Base-by-base conservation (phyloP, 2,888 invertebrate genomes). In the Panzeria rudis region DNA sequence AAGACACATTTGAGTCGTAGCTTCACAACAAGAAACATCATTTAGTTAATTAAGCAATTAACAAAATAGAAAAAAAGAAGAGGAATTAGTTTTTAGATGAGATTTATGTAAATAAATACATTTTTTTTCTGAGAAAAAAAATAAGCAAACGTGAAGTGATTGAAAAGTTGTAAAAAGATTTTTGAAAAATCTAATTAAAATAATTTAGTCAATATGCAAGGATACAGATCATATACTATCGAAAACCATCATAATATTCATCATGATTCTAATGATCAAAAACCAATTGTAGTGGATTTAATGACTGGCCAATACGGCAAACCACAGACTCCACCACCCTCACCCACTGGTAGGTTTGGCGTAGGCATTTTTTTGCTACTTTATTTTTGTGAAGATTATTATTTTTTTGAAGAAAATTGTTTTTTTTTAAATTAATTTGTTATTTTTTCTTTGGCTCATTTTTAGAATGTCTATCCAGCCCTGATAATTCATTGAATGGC, bases 251-350 rank as follows among this genome's bases (percentile, higher is more conserved):
- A 87, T 41, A 80, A 75, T n/a, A 83, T 84, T 15, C 88, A 88
- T 83, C 87, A 88, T 41, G 89, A 86, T 88, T 86, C 83, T 41
- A 88, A 89, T 83, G 93, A 91, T 66, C 92, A 92, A 86, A 93
- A 92, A 75, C 93, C 94, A 3, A 93, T 94, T 76, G 94, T 95
- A 9, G 93, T 95, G 85, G 95, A 95, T 88, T 92, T 95, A 66
- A 93, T 94, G 72, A 94, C 94, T 17, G 93, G 94, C 11, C 94
- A 94, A 88, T 94, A 94, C 89, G 92, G 90, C 81, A 92, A 93
- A 86, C 91, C 92, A 29, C 92, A 92, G 81, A 92, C 92, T 47
- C 94, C 94, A 35, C 93, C 94, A 11, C 93, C 93, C 64, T 94
- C 94, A 0, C 94, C 94, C 20, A 93, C 93, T 90, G 93, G 93